phyloP scores from a whole-genome alignment of 2,888 invertebrate species.

The Lycaena phlaeas region DNA sequence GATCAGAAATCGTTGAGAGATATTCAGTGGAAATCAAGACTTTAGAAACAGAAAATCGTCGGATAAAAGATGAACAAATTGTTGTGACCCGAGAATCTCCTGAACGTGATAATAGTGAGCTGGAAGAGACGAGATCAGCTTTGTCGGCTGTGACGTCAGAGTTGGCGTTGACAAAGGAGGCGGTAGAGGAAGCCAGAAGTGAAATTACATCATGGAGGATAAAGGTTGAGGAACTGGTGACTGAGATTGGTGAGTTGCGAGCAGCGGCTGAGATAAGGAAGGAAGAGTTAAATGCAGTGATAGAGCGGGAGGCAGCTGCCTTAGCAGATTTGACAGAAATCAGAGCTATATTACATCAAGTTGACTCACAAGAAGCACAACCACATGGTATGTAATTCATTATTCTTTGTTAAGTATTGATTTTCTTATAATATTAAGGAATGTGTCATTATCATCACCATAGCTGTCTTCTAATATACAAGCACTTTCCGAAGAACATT shows the following conservation, averaged over 20 bases:
- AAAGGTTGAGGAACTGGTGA: slow-evolving; percentile 45
- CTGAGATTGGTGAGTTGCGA: slow-evolving; percentile 45
- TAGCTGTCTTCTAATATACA: too few species aligned
- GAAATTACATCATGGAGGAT: slow-evolving; percentile 46
- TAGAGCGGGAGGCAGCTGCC: slow-evolving; percentile 46
- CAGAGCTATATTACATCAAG: slow-evolving; percentile 49
- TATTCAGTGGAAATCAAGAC: slow-evolving; percentile 44
- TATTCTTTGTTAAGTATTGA: too few species aligned
- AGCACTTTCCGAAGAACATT: too few species aligned
- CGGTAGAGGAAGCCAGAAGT: slow-evolving; percentile 39
- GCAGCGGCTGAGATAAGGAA: slow-evolving; percentile 43
- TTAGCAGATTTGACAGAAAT: slow-evolving; percentile 54
- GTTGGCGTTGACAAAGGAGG: slow-evolving; percentile 35
- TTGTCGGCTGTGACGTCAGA: slow-evolving; percentile 38
- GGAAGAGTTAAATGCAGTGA: slow-evolving; percentile 45
- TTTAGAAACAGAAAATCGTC: slow-evolving; percentile 39
- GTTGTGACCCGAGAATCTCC: slow-evolving; percentile 38
- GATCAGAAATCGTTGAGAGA: slow-evolving; percentile 38
- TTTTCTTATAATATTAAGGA: too few species aligned
- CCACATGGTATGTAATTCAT: slow-evolving; percentile 55
- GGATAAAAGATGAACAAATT: slow-evolving; percentile 46
- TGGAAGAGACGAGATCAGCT: slow-evolving; percentile 45
- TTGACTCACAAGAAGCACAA: slow-evolving; percentile 42
- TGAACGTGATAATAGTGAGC: slow-evolving; percentile 43
- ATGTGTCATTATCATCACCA: too few species aligned